Conservation (phyloP, 2,797 vertebrate genomes). For the Decapterus maruadsi region DNA sequence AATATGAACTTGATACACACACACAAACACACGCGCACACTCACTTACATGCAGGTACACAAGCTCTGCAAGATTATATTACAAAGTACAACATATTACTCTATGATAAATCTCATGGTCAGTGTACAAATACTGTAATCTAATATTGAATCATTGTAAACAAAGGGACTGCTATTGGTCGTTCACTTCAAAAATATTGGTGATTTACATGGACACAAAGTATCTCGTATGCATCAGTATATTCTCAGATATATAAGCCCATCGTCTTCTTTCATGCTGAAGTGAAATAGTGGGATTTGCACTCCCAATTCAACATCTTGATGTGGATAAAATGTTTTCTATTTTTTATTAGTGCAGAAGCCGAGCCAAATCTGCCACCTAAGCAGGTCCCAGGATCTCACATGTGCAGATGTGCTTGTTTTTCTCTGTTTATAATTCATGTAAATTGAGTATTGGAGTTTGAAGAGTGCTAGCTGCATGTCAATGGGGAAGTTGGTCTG, state of each 20-base stretch:
- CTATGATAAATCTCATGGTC: slow-evolving; percentile 9
- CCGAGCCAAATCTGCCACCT: too few relatives aligned
- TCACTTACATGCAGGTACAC: slow-evolving; percentile 18
- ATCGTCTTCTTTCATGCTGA: not conserved
- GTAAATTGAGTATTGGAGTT: not conserved
- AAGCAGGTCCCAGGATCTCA: too few relatives aligned
- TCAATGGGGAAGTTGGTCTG: too few relatives aligned
- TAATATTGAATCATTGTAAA: slow-evolving; percentile 4
- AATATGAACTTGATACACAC: slow-evolving; percentile 53
- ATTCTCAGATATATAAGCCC: slow-evolving; percentile 20
- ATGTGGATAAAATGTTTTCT: too few relatives aligned
- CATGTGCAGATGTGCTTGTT: too few relatives aligned
- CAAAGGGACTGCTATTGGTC: not conserved
- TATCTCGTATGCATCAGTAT: not conserved
- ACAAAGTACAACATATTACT: slow-evolving; percentile 28
- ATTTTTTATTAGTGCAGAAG: not conserved
- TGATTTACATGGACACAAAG: not conserved
- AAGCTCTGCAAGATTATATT: slow-evolving; percentile 20
- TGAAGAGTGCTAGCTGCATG: too few relatives aligned
- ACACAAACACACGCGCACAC: slow-evolving; percentile 16
- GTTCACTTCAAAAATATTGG: not conserved
- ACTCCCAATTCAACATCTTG: too few relatives aligned
- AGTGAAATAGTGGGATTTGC: too few relatives aligned
- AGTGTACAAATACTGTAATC: not conserved
- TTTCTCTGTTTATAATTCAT: not conserved